phyloP scores from a whole-genome alignment of 2,888 invertebrate genomes.

The Parnassius mnemosyne region DNA sequence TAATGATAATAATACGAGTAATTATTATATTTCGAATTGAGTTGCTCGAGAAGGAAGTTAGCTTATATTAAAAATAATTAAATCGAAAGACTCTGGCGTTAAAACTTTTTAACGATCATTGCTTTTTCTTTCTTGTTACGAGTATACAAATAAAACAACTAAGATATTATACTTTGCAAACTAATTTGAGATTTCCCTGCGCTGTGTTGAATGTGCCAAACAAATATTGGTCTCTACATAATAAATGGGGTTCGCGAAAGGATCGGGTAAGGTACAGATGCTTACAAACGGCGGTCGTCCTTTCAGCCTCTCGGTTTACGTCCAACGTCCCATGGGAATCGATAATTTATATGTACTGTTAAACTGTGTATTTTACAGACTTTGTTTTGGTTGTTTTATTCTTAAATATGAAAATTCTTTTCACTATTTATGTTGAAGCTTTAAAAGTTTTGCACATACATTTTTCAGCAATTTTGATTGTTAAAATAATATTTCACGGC shows the following conservation, averaged over 20 bases:
- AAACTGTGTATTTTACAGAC: slow-evolving; percentile 31
- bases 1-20: too few species aligned
- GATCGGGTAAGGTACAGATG: slow-evolving; percentile 34
- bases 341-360: slow-evolving; percentile 6
- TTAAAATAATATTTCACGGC: neutral
- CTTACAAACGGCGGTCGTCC: slow-evolving; percentile 19
- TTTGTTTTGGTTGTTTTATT: slow-evolving; percentile 28
- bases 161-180: neutral
- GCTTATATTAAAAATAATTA: too few species aligned
- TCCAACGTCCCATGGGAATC: slow-evolving; percentile 16
- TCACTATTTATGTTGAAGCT: neutral
- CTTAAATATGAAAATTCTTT: slow-evolving; percentile 5
- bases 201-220: slow-evolving; percentile 5
- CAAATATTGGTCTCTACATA: slow-evolving; percentile 44
- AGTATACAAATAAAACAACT: neutral
- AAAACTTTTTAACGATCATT: too few species aligned
- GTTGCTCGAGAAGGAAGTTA: neutral
- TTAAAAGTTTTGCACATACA: neutral
- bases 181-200: slow-evolving; percentile 9
- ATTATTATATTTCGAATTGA: neutral
- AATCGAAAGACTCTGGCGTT: too few species aligned
- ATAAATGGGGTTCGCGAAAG: slow-evolving; percentile 51
- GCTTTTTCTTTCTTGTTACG: neutral
- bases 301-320: slow-evolving; percentile 10
- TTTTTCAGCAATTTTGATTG: neutral